These are phyloP conservation scores for Minunthozetes semirufus DNA, from an alignment of 2,888 invertebrate species.

Conservation along the genomic window DNA sequence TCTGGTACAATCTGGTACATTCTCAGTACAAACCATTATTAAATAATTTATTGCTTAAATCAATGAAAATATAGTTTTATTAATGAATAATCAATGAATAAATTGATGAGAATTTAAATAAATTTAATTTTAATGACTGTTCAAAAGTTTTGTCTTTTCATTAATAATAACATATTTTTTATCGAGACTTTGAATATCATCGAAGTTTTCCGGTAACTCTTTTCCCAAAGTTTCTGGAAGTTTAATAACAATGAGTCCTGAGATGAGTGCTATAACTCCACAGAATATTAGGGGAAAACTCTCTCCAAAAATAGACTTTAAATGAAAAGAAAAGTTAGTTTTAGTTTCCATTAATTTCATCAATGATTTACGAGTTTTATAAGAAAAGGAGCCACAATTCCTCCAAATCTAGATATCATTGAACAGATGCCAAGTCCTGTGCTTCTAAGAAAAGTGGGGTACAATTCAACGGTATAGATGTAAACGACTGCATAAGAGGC, in stretches of 20 bases:
- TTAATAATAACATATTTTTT: too few species aligned
- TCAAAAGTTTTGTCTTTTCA: too few species aligned
- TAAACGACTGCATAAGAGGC: constrained; percentile 64
- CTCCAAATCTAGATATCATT: constrained; percentile 40
- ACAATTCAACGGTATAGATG: constrained; percentile 61
- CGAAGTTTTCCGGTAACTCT: neutral
- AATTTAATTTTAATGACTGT: too few species aligned
- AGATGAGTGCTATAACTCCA: neutral
- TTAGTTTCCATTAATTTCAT: too few species aligned
- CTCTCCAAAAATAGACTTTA: neutral
- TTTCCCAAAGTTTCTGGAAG: neutral
- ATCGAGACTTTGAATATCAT: neutral
- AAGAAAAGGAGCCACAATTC: constrained; percentile 41
- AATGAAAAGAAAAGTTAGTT: too few species aligned
- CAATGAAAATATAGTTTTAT: too few species aligned
- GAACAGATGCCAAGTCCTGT: constrained; percentile 42
- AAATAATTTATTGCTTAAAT: too few species aligned
- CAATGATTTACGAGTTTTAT: constrained; percentile 40
- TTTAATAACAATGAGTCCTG: neutral
- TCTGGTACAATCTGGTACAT: too few species aligned
- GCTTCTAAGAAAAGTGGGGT: constrained; percentile 57
- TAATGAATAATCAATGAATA: too few species aligned
- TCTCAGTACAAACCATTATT: too few species aligned
- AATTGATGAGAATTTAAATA: too few species aligned
- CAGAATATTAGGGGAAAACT: neutral